Base-by-base conservation (phyloP, 2,888 invertebrate genomes). In the Crocallis elinguaria region DNA sequence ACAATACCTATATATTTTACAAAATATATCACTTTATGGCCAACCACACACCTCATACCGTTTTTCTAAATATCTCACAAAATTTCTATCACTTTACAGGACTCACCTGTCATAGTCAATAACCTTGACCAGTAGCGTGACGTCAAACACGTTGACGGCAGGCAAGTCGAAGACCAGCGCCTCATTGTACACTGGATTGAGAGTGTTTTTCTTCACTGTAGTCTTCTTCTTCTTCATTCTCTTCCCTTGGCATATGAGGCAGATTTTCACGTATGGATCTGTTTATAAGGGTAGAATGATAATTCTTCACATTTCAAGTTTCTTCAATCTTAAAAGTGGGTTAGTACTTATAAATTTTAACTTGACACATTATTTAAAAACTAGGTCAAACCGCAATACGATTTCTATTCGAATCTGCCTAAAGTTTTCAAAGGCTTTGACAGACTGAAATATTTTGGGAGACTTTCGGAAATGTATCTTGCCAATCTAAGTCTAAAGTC, bases 251-350 rank as follows among this genome's bases (percentile, higher is more conserved):
- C 96, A 96, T 67, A 98, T 93, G 49, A 98, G 92, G 69, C 96
- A 96, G 17, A 98, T 96, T 89, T 98, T 98, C 49, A 98, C 97
- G 84, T 98, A 98, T 0, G 98, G 98, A 93, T 98, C 98, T 95
- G 68, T 52, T 46, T 27, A 58, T 25, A 27, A 49, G 52, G 49
- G n/a, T 8, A 3, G 5, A 21, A n/a, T 11, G 2, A 5, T 11
- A 29, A 23, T 7, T 1, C 8, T 1, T 1, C n/a, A n/a, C n/a
- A n/a, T n/a, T n/a, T n/a, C n/a, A n/a, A n/a, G n/a, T n/a, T n/a
- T n/a, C n/a, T n/a, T n/a, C n/a, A n/a, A n/a, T n/a, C n/a, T n/a
- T n/a, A n/a, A n/a, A n/a, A n/a, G n/a, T n/a, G n/a, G n/a, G n/a
- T n/a, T n/a, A n/a, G n/a, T n/a, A n/a, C n/a, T n/a, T n/a, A n/a